Percentiles rank a stretch among this genome's conserved stretches.
Conservation (phyloP, 2,797 vertebrate species). For the Typhlichthys eigenmanni region DNA sequence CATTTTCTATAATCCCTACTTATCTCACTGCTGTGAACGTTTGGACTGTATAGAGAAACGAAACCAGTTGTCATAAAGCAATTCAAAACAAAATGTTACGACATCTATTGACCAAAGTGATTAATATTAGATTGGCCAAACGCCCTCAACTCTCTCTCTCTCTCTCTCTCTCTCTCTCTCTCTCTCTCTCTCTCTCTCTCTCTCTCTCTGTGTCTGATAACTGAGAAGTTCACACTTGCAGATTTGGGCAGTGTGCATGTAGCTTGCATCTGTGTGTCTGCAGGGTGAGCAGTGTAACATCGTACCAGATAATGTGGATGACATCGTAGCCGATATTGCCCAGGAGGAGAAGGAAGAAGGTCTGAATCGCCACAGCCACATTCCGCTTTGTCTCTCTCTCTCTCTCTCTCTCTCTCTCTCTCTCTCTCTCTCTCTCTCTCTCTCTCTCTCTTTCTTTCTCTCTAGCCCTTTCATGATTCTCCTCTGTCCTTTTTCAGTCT, state of each 20-base stretch:
- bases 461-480: background rate
- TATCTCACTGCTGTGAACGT: too few species aligned
- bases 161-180: slow-evolving; percentile 6
- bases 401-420: background rate
- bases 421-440: slow-evolving; percentile 6
- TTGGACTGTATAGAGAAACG: too few species aligned
- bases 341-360: slow-evolving; percentile 99
- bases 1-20: too few species aligned
- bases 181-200: slow-evolving; percentile 10
- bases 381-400: background rate
- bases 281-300: slow-evolving; percentile 99
- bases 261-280: slow-evolving; percentile 37
- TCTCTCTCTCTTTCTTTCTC: background rate
- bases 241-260: background rate
- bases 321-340: slow-evolving; percentile 96
- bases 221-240: too few species aligned
- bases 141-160: too few species aligned
- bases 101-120: too few species aligned
- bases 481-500: slow-evolving; percentile 14
- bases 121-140: too few species aligned
- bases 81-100: too few species aligned
- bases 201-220: background rate
- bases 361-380: slow-evolving; percentile 45
- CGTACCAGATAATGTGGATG: slow-evolving; percentile 95
- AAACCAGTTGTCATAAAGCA: too few species aligned